These are phyloP conservation scores for Centroberyx gerrardi DNA, from an alignment of 2,797 vertebrate species.

Conservation along the genomic window DNA sequence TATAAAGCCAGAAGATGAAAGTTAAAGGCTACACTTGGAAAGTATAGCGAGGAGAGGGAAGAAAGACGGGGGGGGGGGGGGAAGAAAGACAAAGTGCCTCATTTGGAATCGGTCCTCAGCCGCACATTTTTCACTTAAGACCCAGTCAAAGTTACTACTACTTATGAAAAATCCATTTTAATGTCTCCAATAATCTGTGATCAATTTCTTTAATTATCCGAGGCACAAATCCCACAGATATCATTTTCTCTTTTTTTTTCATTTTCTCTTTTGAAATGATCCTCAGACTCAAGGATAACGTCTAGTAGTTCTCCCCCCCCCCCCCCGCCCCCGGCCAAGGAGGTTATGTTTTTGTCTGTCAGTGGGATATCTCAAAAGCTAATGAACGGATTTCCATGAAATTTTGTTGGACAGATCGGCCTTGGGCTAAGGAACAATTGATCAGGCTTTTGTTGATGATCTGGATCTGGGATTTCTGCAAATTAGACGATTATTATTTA, in stretches of 20 bases:
- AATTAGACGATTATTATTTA: conserved; percentile 53
- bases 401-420: conserved; percentile 34
- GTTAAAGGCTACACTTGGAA: neutral
- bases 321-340: neutral
- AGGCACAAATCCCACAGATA: conserved; percentile 35
- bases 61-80: no score
- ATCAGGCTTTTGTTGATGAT: conserved; percentile 49
- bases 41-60: conserved; percentile 4
- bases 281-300: conserved; percentile 27
- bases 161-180: conserved; percentile 43
- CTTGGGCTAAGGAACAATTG: conserved; percentile 32
- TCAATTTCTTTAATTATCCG: conserved; percentile 62
- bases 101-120: conserved; percentile 39
- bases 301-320: conserved; percentile 35
- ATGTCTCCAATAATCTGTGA: conserved; percentile 45
- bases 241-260: conserved; percentile 20
- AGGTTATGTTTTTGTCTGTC: conserved; percentile 53
- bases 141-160: conserved; percentile 28
- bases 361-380: conserved; percentile 33
- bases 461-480: conserved; percentile 44
- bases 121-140: conserved; percentile 50
- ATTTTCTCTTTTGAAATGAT: conserved; percentile 46
- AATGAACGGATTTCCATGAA: conserved; percentile 20
- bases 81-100: conserved; percentile 49
- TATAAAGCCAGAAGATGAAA: conserved; percentile 19